Conservation (phyloP, 2,113 vertebrate genomes). For the Ctenomys sociabilis region DNA sequence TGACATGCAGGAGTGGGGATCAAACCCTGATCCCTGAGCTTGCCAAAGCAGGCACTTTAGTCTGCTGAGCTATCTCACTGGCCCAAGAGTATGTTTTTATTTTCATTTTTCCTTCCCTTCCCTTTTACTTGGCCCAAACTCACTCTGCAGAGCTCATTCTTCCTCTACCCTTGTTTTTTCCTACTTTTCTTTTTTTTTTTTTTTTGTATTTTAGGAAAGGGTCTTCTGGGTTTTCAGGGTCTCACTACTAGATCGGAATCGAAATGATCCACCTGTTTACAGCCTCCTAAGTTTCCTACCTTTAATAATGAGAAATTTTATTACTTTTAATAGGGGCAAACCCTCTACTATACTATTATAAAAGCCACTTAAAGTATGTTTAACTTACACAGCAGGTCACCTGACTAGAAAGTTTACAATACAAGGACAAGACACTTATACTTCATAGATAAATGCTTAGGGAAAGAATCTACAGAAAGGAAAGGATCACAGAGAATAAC, state of each 20-base stretch:
- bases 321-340: not conserved
- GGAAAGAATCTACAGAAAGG: not conserved
- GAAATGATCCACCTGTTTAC: too few relatives aligned
- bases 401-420: constrained; percentile 18
- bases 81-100: not conserved
- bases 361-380: not conserved
- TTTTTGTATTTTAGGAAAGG: too few relatives aligned
- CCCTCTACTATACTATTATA: not conserved
- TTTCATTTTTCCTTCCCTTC: not conserved
- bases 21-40: too few relatives aligned
- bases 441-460: not conserved
- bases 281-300: not conserved
- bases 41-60: not conserved
- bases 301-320: not conserved
- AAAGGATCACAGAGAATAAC: not conserved
- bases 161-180: not conserved
- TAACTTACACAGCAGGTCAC: not conserved
- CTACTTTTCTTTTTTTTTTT: too few relatives aligned
- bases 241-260: too few relatives aligned
- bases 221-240: too few relatives aligned
- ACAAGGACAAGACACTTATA: not conserved
- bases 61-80: too few relatives aligned
- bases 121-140: not conserved
- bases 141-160: not conserved
- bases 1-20: too few relatives aligned